Evolutionary conservation across 1,140 invertebrate genomes (phyloP).

Genomic region (Aphis craccivora): DNA sequence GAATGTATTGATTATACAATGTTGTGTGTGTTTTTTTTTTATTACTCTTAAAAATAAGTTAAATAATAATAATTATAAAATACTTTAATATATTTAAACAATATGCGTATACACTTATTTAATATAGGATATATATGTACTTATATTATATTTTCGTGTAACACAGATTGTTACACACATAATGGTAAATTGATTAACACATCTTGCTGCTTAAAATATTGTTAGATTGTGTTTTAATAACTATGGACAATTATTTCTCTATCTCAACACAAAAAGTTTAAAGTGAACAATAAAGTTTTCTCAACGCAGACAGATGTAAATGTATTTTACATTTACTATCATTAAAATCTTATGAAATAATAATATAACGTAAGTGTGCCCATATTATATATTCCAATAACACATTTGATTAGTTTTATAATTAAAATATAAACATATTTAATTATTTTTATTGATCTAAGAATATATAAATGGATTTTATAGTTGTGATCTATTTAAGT

Average conservation of each 20-base stretch:
- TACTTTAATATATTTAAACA: not conserved
- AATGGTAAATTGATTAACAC: not conserved
- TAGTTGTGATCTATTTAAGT: too few relatives aligned
- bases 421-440: too few relatives aligned
- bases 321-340: not conserved
- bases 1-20: too few relatives aligned
- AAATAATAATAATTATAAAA: not conserved
- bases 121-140: too few relatives aligned
- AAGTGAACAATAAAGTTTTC: not conserved
- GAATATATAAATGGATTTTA: too few relatives aligned
- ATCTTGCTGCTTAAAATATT: not conserved
- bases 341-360: not conserved
- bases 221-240: not conserved
- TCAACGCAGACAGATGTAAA: not conserved
- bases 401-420: too few relatives aligned
- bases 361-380: not conserved
- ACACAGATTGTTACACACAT: too few relatives aligned
- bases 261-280: not conserved
- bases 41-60: not conserved
- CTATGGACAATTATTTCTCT: not conserved
- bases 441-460: too few relatives aligned
- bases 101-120: not conserved
- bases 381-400: not conserved
- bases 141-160: not conserved
- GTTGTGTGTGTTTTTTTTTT: too few relatives aligned